Conservation (phyloP, 2,113 vertebrate species). For the Saccopteryx leptura region DNA sequence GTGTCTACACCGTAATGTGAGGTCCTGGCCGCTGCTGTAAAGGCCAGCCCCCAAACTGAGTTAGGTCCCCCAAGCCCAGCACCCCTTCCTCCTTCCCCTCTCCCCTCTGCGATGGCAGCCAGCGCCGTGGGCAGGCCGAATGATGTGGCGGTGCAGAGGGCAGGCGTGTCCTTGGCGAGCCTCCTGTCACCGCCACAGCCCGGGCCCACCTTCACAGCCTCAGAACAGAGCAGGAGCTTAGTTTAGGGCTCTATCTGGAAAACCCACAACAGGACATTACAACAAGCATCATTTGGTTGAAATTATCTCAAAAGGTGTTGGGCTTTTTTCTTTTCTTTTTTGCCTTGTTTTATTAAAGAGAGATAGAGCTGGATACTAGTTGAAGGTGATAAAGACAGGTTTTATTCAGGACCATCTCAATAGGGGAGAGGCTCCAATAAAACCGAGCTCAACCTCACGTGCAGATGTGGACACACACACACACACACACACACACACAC, state of each 20-base stretch:
- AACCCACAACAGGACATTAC: not conserved
- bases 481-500: not conserved
- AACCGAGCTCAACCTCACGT: not conserved
- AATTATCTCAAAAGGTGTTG: not conserved
- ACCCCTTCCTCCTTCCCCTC: not conserved
- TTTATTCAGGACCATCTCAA: not conserved
- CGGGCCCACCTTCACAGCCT: not conserved
- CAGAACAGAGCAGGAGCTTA: not conserved
- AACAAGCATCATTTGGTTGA: not conserved
- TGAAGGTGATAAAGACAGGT: not conserved
- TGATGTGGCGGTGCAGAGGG: not conserved
- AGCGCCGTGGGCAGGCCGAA: not conserved
- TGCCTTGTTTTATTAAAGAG: not conserved
- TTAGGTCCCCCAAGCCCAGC: not conserved
- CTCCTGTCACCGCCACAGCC: not conserved
- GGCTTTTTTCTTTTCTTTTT: not conserved
- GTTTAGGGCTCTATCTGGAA: not conserved
- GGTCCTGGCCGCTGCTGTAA: not conserved
- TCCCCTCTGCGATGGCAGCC: not conserved
- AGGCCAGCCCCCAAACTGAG: not conserved
- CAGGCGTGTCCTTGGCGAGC: not conserved
- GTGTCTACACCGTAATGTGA: not conserved
- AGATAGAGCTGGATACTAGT: not conserved
- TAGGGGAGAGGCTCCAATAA: not conserved
- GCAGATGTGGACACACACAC: no score